Percentiles rank a stretch among this genome's conserved stretches.
Evolutionary conservation across 2,113 vertebrate species (phyloP).

Genomic region (Thymallus thymallus): DNA sequence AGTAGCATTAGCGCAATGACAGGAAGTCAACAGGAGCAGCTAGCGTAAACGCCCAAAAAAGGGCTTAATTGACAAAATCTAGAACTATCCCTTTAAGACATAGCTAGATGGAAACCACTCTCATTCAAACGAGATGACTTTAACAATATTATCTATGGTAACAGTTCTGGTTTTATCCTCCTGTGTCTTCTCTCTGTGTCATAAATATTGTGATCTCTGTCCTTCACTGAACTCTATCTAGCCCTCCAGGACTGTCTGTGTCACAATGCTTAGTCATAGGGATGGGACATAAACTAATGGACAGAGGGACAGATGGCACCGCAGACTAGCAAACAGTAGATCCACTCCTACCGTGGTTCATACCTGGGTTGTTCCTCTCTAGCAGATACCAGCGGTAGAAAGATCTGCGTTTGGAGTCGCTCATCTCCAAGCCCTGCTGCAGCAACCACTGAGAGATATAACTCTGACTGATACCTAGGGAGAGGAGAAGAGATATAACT

Average conservation of each 20-base stretch:
- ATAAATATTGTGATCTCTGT: conserved; percentile 45
- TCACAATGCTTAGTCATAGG: no score
- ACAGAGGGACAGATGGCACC: conserved; percentile 22
- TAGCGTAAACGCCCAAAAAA: no score
- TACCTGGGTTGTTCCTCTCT: conserved; percentile 80
- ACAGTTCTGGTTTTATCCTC: conserved; percentile 49
- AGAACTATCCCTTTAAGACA: no score
- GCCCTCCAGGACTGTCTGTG: conserved; percentile 32
- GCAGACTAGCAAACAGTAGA: not conserved
- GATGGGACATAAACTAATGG: no score
- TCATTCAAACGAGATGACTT: conserved; percentile 56
- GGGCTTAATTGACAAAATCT: not conserved
- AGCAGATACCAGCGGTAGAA: conserved; percentile 85
- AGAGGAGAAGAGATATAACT: not conserved
- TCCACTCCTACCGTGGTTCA: not conserved
- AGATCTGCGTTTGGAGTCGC: conserved; percentile 79
- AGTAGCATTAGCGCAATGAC: no score
- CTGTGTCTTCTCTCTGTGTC: conserved; percentile 40
- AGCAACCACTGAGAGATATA: conserved; percentile 84
- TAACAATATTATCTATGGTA: conserved; percentile 54
- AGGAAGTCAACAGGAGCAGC: no score
- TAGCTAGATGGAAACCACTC: conserved; percentile 28
- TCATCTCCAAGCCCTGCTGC: conserved; percentile 83
- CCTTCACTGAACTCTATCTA: conserved; percentile 47
- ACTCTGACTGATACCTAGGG: conserved; percentile 80